These are phyloP conservation scores for Cephus runcator DNA, from an alignment of 2,888 invertebrate genomes.

Conservation along the genomic window DNA sequence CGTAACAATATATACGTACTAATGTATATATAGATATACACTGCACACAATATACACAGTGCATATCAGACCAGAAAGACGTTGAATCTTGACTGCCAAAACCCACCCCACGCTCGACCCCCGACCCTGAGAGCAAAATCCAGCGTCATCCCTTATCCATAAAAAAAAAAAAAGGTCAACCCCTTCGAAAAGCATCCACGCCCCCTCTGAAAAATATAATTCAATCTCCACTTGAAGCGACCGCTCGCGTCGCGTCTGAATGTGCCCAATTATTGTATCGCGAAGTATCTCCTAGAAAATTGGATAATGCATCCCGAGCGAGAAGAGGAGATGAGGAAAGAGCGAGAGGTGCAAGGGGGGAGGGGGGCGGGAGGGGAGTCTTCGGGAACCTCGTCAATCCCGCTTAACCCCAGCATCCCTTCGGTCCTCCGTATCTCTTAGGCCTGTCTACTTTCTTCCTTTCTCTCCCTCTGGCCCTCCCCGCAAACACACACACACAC, in stretches of 20 bases:
- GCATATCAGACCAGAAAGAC: not conserved
- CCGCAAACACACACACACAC: no score
- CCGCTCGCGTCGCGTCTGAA: constrained; percentile 39
- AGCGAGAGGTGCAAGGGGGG: not conserved
- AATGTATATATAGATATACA: not conserved
- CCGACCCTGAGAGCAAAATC: constrained; percentile 49
- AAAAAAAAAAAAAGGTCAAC: not conserved
- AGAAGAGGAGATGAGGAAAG: constrained; percentile 20
- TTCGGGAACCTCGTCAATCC: constrained; percentile 1
- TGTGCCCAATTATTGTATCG: constrained; percentile 61
- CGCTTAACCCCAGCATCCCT: not conserved
- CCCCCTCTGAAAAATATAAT: constrained; percentile 38
- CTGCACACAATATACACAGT: not conserved
- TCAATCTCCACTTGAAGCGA: constrained; percentile 36
- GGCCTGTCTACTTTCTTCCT: not conserved
- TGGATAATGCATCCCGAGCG: constrained; percentile 48
- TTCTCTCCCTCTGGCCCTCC: not conserved
- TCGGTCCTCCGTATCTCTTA: not conserved
- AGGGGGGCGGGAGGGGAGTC: constrained; percentile 12
- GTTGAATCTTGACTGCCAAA: constrained; percentile 22
- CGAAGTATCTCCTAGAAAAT: constrained; percentile 56
- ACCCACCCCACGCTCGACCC: constrained; percentile 22
- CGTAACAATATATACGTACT: no score
- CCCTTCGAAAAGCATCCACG: not conserved
- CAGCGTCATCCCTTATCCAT: constrained; percentile 10